Evolutionary conservation across 2,888 invertebrate species (phyloP).

Genomic region (Spatulosminthurus flaviceps): DNA sequence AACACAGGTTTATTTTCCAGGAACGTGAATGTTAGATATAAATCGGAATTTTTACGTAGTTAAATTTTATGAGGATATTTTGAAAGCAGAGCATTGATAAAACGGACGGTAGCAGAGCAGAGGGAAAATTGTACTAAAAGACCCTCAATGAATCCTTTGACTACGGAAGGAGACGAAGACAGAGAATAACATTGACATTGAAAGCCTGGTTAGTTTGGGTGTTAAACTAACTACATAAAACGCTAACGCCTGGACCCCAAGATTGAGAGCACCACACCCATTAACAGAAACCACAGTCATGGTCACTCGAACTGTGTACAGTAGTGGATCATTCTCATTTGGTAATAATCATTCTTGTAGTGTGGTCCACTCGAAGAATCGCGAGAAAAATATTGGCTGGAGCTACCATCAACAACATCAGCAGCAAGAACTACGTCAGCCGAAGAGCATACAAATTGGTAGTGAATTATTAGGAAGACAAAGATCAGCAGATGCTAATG

Average conservation of each 20-base stretch:
- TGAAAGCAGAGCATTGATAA: too few species aligned
- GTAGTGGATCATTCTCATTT: slow-evolving; percentile 22
- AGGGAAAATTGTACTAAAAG: too few species aligned
- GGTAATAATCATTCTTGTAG: slow-evolving; percentile 15
- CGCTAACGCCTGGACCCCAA: slow-evolving; percentile 5
- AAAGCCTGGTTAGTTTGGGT: background rate
- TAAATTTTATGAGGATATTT: too few species aligned
- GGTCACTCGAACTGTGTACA: slow-evolving; percentile 28
- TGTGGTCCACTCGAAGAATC: background rate
- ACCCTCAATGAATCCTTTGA: background rate
- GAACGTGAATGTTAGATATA: too few species aligned
- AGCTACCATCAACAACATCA: background rate
- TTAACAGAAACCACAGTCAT: slow-evolving; percentile 25
- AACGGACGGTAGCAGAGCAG: too few species aligned
- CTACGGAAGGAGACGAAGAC: background rate
- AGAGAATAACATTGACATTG: background rate
- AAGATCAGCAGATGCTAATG: background rate
- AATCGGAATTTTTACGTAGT: too few species aligned
- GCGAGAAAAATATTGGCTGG: background rate
- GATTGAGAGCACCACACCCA: slow-evolving; percentile 36
- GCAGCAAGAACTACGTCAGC: too few species aligned
- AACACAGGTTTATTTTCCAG: too few species aligned
- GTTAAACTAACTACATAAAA: background rate
- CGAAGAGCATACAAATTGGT: too few species aligned
- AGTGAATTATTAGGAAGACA: background rate